Percentiles rank a stretch among this genome's conserved stretches.
phyloP scores from a whole-genome alignment of 2,797 vertebrate genomes.

The Phoxinus dragarum region DNA sequence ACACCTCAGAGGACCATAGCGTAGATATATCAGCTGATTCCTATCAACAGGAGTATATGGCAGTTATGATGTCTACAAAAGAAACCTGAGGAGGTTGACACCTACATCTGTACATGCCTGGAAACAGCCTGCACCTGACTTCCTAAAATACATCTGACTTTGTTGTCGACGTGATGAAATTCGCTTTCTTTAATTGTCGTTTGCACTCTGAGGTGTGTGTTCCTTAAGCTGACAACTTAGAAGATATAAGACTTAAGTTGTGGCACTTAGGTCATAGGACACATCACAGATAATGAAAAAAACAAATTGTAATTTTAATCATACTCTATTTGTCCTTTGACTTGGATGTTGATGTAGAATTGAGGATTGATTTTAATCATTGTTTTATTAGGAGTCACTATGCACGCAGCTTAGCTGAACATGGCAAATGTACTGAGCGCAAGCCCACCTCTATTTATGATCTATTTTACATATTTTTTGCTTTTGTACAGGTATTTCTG shows the following conservation, averaged over 20 bases:
- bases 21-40: not conserved
- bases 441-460: conserved; percentile 99
- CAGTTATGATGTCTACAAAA: not conserved
- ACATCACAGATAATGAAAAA: conserved; percentile 86
- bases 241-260: conserved; percentile 77
- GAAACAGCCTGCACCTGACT: conserved; percentile 4
- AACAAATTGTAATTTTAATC: conserved; percentile 95
- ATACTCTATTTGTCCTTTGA: conserved; percentile 98
- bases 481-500: conserved; percentile 99
- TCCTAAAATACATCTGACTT: not conserved
- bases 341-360: conserved; percentile 99
- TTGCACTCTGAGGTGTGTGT: conserved; percentile 83
- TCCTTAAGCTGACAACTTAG: conserved; percentile 79
- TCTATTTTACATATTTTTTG: conserved; percentile 99
- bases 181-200: conserved; percentile 19
- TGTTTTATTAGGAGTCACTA: conserved; percentile 99
- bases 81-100: not conserved
- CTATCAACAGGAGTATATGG: not conserved
- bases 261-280: conserved; percentile 50
- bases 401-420: conserved; percentile 99
- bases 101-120: not conserved
- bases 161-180: not conserved
- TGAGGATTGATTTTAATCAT: conserved; percentile 95
- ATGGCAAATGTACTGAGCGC: conserved; percentile 98
- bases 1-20: conserved; percentile 77